phyloP scores from a whole-genome alignment of 2,888 invertebrate species.

The Lasius fuliginosus region DNA sequence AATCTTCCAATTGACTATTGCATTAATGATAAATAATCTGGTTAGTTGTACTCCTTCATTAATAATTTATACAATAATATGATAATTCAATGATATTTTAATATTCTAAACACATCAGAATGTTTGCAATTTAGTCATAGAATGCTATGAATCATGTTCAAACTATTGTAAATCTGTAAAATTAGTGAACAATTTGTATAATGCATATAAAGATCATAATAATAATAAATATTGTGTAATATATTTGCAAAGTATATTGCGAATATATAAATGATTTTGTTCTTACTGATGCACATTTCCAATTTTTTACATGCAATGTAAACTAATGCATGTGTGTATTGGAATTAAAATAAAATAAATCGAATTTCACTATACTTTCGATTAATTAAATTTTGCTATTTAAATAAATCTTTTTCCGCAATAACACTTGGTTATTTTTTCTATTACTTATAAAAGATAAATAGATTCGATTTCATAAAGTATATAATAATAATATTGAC shows the following conservation, averaged over 20 bases:
- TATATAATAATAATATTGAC: background rate
- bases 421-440: background rate
- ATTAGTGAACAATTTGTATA: background rate
- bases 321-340: background rate
- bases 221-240: background rate
- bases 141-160: background rate
- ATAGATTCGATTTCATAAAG: background rate
- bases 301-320: background rate
- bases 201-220: background rate
- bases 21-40: background rate
- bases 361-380: background rate
- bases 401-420: background rate
- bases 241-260: background rate
- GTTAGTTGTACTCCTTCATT: background rate
- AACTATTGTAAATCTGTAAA: background rate
- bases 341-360: background rate
- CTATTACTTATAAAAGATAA: background rate
- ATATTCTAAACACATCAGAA: background rate
- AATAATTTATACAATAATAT: background rate
- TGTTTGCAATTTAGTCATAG: background rate
- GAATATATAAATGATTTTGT: background rate
- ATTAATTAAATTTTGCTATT: background rate
- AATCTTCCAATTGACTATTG: conserved; percentile 2
- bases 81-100: background rate
- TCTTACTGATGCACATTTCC: background rate